Base-by-base conservation (phyloP, 2,888 invertebrate genomes). In the Standfussiana lucernea region DNA sequence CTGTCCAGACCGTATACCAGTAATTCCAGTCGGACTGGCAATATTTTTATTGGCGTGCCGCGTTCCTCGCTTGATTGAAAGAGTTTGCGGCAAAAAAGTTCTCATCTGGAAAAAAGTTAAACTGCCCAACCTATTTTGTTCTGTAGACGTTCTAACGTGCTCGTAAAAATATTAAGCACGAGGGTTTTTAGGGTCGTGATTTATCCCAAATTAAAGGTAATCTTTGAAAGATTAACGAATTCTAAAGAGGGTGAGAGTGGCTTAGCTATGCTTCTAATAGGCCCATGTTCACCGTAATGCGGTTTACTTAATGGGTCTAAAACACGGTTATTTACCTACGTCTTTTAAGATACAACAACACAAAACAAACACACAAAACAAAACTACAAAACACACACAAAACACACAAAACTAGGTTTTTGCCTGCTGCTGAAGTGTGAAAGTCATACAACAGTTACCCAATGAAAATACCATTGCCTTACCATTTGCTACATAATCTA, bases 231-330 rank as follows among this genome's bases (percentile, higher is more conserved):
- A 85, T 87, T 85, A 88, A 88, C 79, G 83, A 87, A 88, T 85
- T 86, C 70, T 74, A 79, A 86, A 81, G 75, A 83, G 87, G 84
- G 79, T 81, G 59, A 70, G 68, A 65, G 56, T 24, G 65, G 50
- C 65, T 65, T 77, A 73, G 21, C 66, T 70, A 32, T 40, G 71
- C 77, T 62, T 70, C 53, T 70, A 82, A 90, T 85, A 88, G 87
- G 90, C 72, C 85, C 87, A 88, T 89, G 86, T 89, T 89, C 73
- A 37, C 75, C 61, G 82, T 88, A 88, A 87, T 85, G 88, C 74
- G 83, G 83, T 77, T 74, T 50, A 67, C 65, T 42, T 87, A 85
- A 82, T 77, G 75, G 76, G 73, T 56, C 61, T 59, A 69, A 76
- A 84, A 74, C 79, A 76, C 45, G 66, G 75, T 78, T 75, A 69